These are phyloP conservation scores for Agrilus planipennis DNA, from an alignment of 1,140 invertebrate genomes.

Conservation along the genomic window DNA sequence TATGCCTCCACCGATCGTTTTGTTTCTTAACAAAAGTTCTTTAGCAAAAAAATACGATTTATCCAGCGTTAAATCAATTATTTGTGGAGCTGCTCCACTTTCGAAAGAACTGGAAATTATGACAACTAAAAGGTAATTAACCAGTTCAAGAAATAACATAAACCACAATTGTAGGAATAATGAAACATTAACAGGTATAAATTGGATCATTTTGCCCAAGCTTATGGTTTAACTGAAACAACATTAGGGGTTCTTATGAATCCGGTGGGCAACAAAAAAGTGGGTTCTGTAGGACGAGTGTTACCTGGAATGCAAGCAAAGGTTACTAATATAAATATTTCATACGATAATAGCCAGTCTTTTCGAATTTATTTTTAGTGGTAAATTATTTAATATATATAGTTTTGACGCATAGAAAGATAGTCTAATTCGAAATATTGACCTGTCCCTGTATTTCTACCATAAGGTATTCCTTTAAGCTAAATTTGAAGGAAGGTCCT, in stretches of 20 bases:
- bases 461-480: not conserved
- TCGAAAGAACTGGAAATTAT: constrained; percentile 29
- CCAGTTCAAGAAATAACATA: no score
- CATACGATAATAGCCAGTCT: not conserved
- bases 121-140: constrained; percentile 9
- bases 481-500: no score
- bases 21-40: constrained; percentile 27
- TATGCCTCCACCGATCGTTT: constrained; percentile 27
- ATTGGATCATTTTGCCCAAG: no score
- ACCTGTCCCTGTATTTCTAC: not conserved
- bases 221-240: constrained; percentile 56
- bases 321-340: constrained; percentile 13
- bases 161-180: constrained; percentile 42
- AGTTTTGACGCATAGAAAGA: constrained; percentile 3
- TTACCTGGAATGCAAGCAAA: constrained; percentile 47
- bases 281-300: constrained; percentile 48
- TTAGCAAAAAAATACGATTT: constrained; percentile 37
- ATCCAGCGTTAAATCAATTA: constrained; percentile 34
- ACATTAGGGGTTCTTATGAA: constrained; percentile 34
- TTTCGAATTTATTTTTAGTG: constrained; percentile 6
- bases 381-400: no score
- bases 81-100: constrained; percentile 40
- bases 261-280: constrained; percentile 28
- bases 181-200: not conserved
- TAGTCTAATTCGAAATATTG: not conserved